phyloP scores from a whole-genome alignment of 2,113 vertebrate species.

The Plotosus lineatus region DNA sequence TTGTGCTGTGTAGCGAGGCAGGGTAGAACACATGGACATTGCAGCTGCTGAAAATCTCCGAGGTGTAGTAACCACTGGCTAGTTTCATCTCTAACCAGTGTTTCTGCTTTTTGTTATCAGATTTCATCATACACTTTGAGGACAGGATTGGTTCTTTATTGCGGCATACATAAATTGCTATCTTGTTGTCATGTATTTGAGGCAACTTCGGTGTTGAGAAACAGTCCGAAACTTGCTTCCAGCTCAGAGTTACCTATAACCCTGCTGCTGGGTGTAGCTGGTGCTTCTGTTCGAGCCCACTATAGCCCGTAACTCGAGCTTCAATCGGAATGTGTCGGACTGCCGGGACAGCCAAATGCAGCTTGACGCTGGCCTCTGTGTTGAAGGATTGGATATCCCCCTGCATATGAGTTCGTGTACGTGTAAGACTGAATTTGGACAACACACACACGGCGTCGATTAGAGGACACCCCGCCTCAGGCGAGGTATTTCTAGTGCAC shows the following conservation, averaged over 20 bases:
- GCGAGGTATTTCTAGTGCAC: conserved; percentile 43
- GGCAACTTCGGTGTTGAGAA: not conserved
- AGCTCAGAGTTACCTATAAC: conserved; percentile 18
- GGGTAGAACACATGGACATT: not conserved
- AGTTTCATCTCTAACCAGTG: not conserved
- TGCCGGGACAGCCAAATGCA: conserved; percentile 47
- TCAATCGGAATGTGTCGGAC: conserved; percentile 39
- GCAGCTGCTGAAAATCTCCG: not conserved
- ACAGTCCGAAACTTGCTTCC: not conserved
- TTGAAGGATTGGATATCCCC: conserved; percentile 43
- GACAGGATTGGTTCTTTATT: not conserved
- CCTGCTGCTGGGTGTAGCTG: conserved; percentile 31
- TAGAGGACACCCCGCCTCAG: conserved; percentile 35
- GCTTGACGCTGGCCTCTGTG: conserved; percentile 36
- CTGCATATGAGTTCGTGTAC: conserved; percentile 35
- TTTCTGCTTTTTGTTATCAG: not conserved
- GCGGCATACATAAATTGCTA: not conserved
- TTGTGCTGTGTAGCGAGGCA: not conserved
- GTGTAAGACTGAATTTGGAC: conserved; percentile 43
- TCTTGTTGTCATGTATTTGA: not conserved
- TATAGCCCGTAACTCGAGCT: conserved; percentile 47
- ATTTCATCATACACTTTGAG: not conserved
- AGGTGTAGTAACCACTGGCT: not conserved
- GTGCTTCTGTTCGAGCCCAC: conserved; percentile 11
- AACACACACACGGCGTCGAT: conserved; percentile 26